Conservation (phyloP, 2,113 vertebrate genomes). For the Rhinopomastus cyanomelas region DNA sequence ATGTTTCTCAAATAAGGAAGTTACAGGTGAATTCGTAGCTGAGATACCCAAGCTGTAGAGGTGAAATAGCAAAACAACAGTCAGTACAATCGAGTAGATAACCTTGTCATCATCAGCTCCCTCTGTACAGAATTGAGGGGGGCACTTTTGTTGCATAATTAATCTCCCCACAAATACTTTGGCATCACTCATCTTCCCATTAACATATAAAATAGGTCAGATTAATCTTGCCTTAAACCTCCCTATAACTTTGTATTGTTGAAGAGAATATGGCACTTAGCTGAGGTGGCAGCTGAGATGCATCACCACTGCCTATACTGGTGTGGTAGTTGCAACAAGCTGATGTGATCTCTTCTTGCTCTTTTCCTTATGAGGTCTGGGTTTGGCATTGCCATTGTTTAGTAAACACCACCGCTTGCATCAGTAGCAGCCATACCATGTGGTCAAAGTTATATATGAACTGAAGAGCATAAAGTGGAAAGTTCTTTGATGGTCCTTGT, state of each 20-base stretch:
- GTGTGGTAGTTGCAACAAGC: neutral
- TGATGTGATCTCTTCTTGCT: neutral
- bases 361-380: neutral
- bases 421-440: neutral
- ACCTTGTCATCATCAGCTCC: neutral
- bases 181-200: constrained; percentile 32
- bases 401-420: neutral
- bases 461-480: neutral
- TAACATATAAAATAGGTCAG: constrained; percentile 18
- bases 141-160: neutral
- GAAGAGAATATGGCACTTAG: neutral
- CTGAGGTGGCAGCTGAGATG: neutral
- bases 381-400: neutral
- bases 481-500: neutral
- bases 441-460: neutral
- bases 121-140: neutral
- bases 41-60: neutral
- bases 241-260: neutral
- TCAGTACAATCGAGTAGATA: neutral
- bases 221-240: constrained; percentile 39
- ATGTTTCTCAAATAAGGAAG: neutral
- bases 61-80: neutral
- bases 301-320: neutral
- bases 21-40: neutral
- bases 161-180: constrained; percentile 24